Percentiles rank a stretch among this genome's conserved stretches.
phyloP scores from a whole-genome alignment of 1,140 invertebrate species.

The Akabosia matsudoensis region DNA sequence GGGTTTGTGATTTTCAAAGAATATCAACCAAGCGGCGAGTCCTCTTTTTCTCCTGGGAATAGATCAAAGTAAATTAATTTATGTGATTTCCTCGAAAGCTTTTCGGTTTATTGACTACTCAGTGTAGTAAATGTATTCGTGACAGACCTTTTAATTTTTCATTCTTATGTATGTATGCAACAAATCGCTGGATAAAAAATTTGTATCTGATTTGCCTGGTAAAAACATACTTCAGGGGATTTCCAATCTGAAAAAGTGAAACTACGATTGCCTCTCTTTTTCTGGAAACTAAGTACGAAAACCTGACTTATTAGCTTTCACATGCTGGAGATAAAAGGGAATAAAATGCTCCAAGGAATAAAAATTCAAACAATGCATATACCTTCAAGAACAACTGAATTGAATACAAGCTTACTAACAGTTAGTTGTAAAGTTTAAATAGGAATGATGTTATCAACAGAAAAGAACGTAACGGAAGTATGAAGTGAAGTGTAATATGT shows the following conservation, averaged over 20 bases:
- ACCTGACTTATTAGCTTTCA: slow-evolving; percentile 12
- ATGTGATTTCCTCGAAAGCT: neutral
- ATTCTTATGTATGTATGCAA: too few species aligned
- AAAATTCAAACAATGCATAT: slow-evolving; percentile 14
- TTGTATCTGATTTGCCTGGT: too few species aligned
- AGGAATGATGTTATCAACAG: too few species aligned
- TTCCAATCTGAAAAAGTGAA: too few species aligned
- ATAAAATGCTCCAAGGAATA: neutral
- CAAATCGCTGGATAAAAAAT: too few species aligned
- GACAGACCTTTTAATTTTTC: too few species aligned
- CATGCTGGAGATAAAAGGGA: neutral
- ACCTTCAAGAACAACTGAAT: neutral
- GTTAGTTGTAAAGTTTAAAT: neutral
- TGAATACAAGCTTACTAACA: neutral
- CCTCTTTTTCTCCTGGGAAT: neutral
- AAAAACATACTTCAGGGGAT: too few species aligned
- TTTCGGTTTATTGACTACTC: neutral
- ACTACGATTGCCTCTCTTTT: too few species aligned
- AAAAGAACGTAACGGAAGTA: too few species aligned
- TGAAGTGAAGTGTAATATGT: too few species aligned
- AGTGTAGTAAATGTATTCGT: neutral
- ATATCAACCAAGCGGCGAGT: too few species aligned
- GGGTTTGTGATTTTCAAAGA: too few species aligned
- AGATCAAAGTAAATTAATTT: slow-evolving; percentile 11
- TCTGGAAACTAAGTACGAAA: neutral